A percentile compares a stretch with the other conserved stretches of the same genome.
Evolutionary conservation across 2,113 vertebrate species (phyloP).

Genomic region (Cettia cetti): DNA sequence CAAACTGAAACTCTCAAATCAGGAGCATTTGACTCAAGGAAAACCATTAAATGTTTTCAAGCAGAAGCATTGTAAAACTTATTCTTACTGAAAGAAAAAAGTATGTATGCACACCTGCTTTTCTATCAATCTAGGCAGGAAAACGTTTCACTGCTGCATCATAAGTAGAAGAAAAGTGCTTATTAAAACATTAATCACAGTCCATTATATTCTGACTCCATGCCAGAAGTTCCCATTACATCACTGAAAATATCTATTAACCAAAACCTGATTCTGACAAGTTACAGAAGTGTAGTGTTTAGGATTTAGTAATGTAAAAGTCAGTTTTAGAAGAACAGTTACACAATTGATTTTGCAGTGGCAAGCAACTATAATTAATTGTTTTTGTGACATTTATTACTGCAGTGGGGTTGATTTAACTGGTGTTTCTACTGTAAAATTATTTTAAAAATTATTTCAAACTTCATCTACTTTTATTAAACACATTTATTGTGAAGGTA

Average conservation of each 20-base stretch:
- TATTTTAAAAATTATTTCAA: conserved; percentile 78
- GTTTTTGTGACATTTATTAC: conserved; percentile 77
- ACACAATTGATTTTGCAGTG: conserved; percentile 79
- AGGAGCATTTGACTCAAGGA: background rate
- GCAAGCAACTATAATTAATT: conserved; percentile 71
- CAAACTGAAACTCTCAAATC: conserved; percentile 4
- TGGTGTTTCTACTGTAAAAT: conserved; percentile 79
- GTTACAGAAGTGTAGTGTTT: conserved; percentile 77
- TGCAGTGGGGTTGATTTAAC: conserved; percentile 74
- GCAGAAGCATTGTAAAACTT: conserved; percentile 39
- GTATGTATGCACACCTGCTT: conserved; percentile 71
- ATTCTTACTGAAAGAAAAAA: conserved; percentile 24
- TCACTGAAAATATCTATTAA: conserved; percentile 83
- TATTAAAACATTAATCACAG: conserved; percentile 86
- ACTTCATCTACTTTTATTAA: conserved; percentile 77
- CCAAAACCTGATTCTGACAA: conserved; percentile 81
- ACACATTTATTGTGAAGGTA: conserved; percentile 71
- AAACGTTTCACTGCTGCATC: conserved; percentile 75
- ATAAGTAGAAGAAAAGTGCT: conserved; percentile 77
- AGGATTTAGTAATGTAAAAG: conserved; percentile 75
- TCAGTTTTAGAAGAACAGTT: conserved; percentile 74
- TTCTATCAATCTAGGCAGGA: conserved; percentile 76
- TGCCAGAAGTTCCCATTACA: conserved; percentile 82
- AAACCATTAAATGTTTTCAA: conserved; percentile 48
- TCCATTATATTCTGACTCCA: conserved; percentile 79